Percentiles rank a stretch among this genome's conserved stretches.
Evolutionary conservation across 2,888 invertebrate species (phyloP).

Genomic region (Aphrophora alni): DNA sequence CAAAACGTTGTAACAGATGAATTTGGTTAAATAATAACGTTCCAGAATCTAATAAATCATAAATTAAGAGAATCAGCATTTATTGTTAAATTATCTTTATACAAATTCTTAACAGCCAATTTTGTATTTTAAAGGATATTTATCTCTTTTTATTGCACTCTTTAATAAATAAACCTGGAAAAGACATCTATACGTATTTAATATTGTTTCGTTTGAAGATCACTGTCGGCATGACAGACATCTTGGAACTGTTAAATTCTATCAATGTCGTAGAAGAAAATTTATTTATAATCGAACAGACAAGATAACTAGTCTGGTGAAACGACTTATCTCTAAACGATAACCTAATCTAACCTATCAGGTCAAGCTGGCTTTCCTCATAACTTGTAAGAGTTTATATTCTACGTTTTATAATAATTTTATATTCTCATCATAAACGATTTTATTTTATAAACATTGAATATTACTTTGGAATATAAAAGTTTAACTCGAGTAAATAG

Average conservation of each 20-base stretch:
- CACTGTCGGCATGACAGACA: background rate
- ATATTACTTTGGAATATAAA: background rate
- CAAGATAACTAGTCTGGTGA: background rate
- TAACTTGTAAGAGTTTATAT: background rate
- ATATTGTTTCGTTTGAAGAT: no score
- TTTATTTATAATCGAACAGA: background rate
- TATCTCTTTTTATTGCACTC: no score
- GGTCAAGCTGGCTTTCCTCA: background rate
- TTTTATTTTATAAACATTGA: background rate
- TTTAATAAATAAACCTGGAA: no score
- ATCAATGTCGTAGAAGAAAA: background rate
- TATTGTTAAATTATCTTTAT: no score
- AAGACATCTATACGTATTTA: no score
- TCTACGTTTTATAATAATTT: background rate
- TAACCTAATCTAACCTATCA: background rate
- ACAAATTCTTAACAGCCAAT: no score
- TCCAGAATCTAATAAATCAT: no score
- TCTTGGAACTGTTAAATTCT: background rate
- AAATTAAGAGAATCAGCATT: no score
- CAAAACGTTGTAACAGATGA: no score
- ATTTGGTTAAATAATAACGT: no score
- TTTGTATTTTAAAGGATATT: no score
- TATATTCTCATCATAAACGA: background rate
- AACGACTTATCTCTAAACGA: background rate
- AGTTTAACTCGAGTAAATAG: background rate